phyloP scores from a whole-genome alignment of 2,888 invertebrate genomes.

The Drosophila robusta region DNA sequence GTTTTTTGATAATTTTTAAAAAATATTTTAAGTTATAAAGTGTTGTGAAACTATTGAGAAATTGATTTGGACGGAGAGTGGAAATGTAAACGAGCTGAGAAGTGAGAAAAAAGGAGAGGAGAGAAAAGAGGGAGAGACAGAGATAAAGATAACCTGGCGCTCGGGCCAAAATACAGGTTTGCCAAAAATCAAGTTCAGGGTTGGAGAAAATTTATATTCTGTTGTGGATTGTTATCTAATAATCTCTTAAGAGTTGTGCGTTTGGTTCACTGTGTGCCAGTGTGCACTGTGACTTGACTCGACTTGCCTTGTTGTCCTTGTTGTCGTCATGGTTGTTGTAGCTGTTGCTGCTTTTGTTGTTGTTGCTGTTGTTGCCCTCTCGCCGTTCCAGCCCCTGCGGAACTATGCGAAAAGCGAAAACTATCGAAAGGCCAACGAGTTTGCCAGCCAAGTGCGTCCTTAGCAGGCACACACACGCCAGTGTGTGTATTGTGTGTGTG shows the following conservation, averaged over 20 bases:
- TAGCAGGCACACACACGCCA: conserved; percentile 8
- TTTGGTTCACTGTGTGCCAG: conserved; percentile 5
- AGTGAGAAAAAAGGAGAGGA: no score
- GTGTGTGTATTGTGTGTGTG: conserved; percentile 15
- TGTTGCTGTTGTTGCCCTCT: conserved; percentile 20
- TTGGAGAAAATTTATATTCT: no score
- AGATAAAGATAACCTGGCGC: no score
- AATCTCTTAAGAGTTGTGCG: no score
- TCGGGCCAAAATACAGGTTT: no score
- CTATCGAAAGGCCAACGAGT: conserved; percentile 59
- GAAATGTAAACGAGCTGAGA: no score
- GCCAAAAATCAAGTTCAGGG: neutral
- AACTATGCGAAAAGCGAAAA: conserved; percentile 66
- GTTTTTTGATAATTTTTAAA: no score
- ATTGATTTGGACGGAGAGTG: no score
- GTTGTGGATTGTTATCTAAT: no score
- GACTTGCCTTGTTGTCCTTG: conserved; percentile 25
- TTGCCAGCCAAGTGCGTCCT: conserved; percentile 51
- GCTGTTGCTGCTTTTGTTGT: conserved; percentile 12
- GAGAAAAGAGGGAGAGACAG: no score
- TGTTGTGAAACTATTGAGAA: no score
- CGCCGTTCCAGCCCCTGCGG: conserved; percentile 10
- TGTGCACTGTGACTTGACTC: conserved; percentile 25
- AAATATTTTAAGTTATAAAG: no score
- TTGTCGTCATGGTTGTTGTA: conserved; percentile 14